phyloP scores from a whole-genome alignment of 2,797 vertebrate genomes.

The Luscinia megarhynchos region DNA sequence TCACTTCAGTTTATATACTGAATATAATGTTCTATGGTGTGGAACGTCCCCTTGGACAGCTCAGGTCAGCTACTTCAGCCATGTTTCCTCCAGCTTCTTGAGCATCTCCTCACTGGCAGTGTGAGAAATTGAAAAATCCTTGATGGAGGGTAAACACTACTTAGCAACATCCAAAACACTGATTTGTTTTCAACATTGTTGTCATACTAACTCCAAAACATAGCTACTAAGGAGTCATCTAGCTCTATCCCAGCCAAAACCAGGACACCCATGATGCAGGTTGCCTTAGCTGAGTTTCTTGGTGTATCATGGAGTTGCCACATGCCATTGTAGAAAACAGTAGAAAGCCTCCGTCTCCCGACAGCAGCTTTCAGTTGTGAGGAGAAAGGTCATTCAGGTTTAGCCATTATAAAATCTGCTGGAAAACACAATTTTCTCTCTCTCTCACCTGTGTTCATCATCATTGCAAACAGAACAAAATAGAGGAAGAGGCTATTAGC shows the following conservation, averaged over 20 bases:
- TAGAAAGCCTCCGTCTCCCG: not conserved
- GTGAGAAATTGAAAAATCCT: not conserved
- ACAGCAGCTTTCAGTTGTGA: not conserved
- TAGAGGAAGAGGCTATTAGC: not conserved
- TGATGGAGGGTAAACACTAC: not conserved
- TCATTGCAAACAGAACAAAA: not conserved
- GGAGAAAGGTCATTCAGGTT: not conserved
- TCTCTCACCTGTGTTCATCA: not conserved
- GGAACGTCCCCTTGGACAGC: not conserved
- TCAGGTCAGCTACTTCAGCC: not conserved
- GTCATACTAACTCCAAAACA: not conserved
- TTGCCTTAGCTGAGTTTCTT: not conserved
- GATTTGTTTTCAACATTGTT: not conserved
- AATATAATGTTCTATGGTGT: not conserved
- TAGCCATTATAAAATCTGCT: not conserved
- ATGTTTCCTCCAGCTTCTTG: not conserved
- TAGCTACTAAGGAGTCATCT: not conserved
- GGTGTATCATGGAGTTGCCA: not conserved
- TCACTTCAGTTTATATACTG: not conserved
- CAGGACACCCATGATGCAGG: not conserved
- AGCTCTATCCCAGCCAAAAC: not conserved
- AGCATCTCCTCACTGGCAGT: not conserved
- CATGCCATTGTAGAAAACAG: not conserved
- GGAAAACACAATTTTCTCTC: not conserved
- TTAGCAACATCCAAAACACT: not conserved